Conservation (phyloP, 2,888 invertebrate species). For the Itoplectis maculator region DNA sequence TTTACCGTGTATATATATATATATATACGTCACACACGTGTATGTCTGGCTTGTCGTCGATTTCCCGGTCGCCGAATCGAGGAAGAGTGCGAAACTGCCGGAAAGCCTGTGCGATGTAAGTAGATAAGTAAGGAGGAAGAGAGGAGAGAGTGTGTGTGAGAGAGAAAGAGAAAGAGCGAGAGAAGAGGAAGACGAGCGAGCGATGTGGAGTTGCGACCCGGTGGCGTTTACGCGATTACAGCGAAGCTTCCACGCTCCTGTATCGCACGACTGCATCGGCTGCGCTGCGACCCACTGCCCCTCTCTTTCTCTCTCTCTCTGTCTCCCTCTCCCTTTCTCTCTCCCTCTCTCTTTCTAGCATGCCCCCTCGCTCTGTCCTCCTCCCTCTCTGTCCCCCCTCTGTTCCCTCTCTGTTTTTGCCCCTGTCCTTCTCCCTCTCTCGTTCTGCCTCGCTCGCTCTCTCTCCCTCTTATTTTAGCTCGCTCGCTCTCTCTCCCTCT, state of each 20-base stretch:
- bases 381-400: not conserved
- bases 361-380: not conserved
- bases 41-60: not conserved
- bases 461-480: too few relatives aligned
- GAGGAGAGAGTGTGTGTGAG: not conserved
- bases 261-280: constrained; percentile 54
- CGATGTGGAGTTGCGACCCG: constrained; percentile 25
- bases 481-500: too few relatives aligned
- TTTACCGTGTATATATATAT: too few relatives aligned
- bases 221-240: constrained; percentile 49
- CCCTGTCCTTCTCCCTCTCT: too few relatives aligned
- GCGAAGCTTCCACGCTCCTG: constrained; percentile 60
- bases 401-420: not conserved
- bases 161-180: too few relatives aligned
- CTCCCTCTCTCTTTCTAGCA: not conserved
- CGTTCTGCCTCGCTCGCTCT: too few relatives aligned
- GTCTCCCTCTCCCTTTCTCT: not conserved
- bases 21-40: not conserved
- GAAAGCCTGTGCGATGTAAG: not conserved
- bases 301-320: constrained; percentile 29
- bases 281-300: constrained; percentile 45
- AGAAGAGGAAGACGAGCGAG: not conserved
- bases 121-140: not conserved
- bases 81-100: not conserved
- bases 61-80: not conserved